Percentiles rank a stretch among this genome's conserved stretches.
Evolutionary conservation across 2,888 invertebrate species (phyloP).

Genomic region (Cosmia trapezina): DNA sequence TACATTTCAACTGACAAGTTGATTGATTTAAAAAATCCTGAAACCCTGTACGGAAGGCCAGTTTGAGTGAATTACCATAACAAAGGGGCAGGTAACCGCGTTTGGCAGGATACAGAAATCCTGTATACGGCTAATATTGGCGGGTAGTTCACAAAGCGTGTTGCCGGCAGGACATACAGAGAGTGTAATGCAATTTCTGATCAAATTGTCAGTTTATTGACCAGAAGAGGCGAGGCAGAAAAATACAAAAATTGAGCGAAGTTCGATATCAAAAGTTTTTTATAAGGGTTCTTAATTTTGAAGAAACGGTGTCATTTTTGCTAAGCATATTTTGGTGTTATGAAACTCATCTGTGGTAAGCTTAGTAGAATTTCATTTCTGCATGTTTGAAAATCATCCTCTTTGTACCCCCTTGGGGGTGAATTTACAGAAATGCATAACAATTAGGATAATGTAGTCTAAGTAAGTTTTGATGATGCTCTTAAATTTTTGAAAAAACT

Average conservation of each 20-base stretch:
- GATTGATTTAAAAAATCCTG: conserved; percentile 13
- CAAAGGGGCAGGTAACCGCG: conserved; percentile 45
- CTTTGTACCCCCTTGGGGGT: neutral
- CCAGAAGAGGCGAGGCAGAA: too few species aligned
- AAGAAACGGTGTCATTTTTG: too few species aligned
- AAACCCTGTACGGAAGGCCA: neutral
- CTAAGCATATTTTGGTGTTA: too few species aligned
- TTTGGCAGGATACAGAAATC: conserved; percentile 28
- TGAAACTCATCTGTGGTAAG: too few species aligned
- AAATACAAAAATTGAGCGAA: too few species aligned
- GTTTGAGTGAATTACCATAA: conserved; percentile 39
- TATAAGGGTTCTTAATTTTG: too few species aligned
- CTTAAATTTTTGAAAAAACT: neutral
- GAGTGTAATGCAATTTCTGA: conserved; percentile 7
- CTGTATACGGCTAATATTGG: conserved; percentile 25
- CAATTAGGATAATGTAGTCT: neutral
- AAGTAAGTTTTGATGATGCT: too few species aligned
- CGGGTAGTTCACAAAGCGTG: conserved; percentile 22
- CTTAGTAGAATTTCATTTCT: too few species aligned
- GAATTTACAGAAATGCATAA: neutral
- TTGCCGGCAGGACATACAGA: neutral
- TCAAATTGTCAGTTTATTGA: neutral
- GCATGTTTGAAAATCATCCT: neutral
- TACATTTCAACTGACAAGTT: neutral
- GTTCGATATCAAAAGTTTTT: neutral